phyloP scores from a whole-genome alignment of 2,888 invertebrate genomes.

The Aphodius sticticus region DNA sequence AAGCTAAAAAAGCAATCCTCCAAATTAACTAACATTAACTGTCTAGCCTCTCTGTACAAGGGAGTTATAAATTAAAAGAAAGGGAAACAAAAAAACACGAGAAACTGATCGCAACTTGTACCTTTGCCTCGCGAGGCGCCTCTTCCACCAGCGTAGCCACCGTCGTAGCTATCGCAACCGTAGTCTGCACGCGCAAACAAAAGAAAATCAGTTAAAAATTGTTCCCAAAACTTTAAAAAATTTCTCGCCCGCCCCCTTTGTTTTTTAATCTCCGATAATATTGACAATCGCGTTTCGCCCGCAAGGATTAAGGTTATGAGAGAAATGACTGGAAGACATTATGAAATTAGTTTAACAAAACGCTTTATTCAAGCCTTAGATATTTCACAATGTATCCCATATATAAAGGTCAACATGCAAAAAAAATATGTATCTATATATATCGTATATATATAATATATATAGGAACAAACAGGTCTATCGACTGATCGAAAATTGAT shows the following conservation, averaged over 20 bases:
- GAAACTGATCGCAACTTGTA: constrained; percentile 58
- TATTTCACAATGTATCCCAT: constrained; percentile 74
- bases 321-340: constrained; percentile 69
- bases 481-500: neutral
- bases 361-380: constrained; percentile 70
- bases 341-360: constrained; percentile 70
- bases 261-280: neutral
- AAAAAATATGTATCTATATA: constrained; percentile 47
- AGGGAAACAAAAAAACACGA: neutral
- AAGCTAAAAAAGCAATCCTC: constrained; percentile 30
- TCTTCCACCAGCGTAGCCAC: constrained; percentile 87
- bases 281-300: neutral
- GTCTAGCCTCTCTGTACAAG: neutral
- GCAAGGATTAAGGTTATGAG: constrained; percentile 33
- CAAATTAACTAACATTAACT: constrained; percentile 26
- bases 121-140: constrained; percentile 88
- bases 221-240: constrained; percentile 32
- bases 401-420: constrained; percentile 55
- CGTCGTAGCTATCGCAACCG: constrained; percentile 89
- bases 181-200: constrained; percentile 69
- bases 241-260: neutral
- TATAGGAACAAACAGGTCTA: constrained; percentile 25
- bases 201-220: constrained; percentile 36
- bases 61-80: neutral
- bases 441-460: constrained; percentile 31